Percentiles rank a stretch among this genome's conserved stretches.
Evolutionary conservation across 1,140 invertebrate genomes (phyloP).

Genomic region (Drosophila nigromelanica): DNA sequence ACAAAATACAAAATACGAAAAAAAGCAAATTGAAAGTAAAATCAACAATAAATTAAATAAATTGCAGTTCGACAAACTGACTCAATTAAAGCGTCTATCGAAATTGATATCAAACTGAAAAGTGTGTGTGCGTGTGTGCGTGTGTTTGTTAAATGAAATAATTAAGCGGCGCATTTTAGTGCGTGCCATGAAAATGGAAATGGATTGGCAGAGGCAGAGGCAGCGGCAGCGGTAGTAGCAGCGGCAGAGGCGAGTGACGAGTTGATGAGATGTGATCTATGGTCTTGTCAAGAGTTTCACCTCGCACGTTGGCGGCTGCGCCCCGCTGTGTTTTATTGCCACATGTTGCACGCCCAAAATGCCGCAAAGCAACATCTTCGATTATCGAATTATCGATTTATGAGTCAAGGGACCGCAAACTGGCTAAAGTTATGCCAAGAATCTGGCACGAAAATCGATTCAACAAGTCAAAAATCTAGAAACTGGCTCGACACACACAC

Average conservation of each 20-base stretch:
- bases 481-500: constrained; percentile 27
- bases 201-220: constrained; percentile 18
- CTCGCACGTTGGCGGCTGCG: constrained; percentile 2
- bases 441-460: constrained; percentile 41
- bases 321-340: neutral
- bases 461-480: constrained; percentile 7
- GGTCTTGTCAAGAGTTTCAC: constrained; percentile 32
- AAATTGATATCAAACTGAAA: constrained; percentile 5
- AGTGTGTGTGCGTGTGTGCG: constrained; percentile 4
- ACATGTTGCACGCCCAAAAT: neutral
- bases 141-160: constrained; percentile 25
- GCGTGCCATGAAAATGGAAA: constrained; percentile 41
- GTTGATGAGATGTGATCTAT: constrained; percentile 5
- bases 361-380: constrained; percentile 3
- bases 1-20: neutral
- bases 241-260: neutral
- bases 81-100: constrained; percentile 25
- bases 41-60: constrained; percentile 37
- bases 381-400: neutral
- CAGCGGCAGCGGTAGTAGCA: neutral
- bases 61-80: constrained; percentile 37
- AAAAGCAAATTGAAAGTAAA: constrained; percentile 34
- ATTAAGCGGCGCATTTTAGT: constrained; percentile 30
- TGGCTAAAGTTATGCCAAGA: constrained; percentile 31
- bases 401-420: constrained; percentile 10